Base-by-base conservation (phyloP, 2,888 invertebrate genomes). In the Sphaerophoria taeniata region DNA sequence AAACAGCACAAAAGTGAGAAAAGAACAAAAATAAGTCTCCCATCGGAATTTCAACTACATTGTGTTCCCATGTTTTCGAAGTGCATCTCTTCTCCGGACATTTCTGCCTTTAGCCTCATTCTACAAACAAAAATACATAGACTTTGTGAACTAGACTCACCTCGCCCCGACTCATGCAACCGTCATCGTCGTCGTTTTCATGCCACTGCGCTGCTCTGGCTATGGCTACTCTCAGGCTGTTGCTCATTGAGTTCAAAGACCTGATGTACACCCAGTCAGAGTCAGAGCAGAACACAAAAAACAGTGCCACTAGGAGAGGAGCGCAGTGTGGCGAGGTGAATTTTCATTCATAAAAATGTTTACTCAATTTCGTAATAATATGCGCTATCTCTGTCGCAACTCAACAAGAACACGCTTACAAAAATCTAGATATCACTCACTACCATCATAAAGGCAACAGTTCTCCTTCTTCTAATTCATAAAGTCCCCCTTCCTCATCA, bases 321-420 rank as follows among this genome's bases (percentile, higher is more conserved):
- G 33, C 51, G 11, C 6, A 11, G 60, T 61, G 24, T 61, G 36
- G 70, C 70, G 69, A 39, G 69, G 69, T 65, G 73, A 56, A 77
- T 77, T 89, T 89, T 90, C 90, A 90, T 90, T 90, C 90, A 90
- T 90, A 90, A 90, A 90, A 89, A 88, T 89, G 82, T 88, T 88
- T 89, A 89, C 89, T 89, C 89, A 88, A 88, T 88, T 88, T 88
- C 88, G 87, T 89, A 88, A 88, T 88, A 63, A 24, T 24, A 24
- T 24, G 24, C 7, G 12, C 85, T 87, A 69, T 83, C 87, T 80
- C 84, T 74, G 78, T 83, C 82, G 82, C 72, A 73, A 77, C 82
- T 82, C 24, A 24, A 24, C 24, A 24, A 24, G 61, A 43, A 75
- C 61, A 51, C 34, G 24, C 16, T 43, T 60, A 43, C 39, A 39